Conservation (phyloP, 2,113 vertebrate species). For the Motacilla tschutschensis region DNA sequence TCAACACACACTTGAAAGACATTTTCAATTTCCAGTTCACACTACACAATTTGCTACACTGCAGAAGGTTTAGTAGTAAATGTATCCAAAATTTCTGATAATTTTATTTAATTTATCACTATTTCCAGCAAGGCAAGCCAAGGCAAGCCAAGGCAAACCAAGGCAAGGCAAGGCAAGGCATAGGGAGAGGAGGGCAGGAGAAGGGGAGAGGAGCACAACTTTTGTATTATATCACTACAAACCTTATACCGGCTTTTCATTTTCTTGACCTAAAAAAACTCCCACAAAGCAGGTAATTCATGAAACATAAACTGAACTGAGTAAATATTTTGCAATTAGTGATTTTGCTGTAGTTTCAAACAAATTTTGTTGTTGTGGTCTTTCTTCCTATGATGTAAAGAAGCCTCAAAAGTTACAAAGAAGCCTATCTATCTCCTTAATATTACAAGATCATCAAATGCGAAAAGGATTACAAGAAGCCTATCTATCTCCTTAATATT, state of each 20-base stretch:
- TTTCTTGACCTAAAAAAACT: background rate
- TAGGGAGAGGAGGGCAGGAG: background rate
- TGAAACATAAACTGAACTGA: background rate
- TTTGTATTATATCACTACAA: background rate
- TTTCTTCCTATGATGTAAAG: background rate
- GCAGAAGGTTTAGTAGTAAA: background rate
- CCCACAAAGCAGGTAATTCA: background rate
- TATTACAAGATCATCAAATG: no score
- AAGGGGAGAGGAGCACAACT: fast-evolving
- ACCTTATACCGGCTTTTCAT: background rate
- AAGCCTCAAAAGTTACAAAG: background rate
- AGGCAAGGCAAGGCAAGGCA: background rate
- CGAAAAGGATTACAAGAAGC: no score
- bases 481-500: background rate
- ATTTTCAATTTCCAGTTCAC: background rate
- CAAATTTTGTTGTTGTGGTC: background rate
- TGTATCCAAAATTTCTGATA: background rate
- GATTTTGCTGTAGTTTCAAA: background rate
- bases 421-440: background rate
- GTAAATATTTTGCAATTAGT: background rate
- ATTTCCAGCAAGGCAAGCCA: background rate
- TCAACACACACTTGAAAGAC: background rate
- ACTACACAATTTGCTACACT: background rate
- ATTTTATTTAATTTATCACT: background rate
- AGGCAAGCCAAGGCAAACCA: background rate